Evolutionary conservation across 2,113 vertebrate species (phyloP).

Genomic region (Oriolus oriolus): DNA sequence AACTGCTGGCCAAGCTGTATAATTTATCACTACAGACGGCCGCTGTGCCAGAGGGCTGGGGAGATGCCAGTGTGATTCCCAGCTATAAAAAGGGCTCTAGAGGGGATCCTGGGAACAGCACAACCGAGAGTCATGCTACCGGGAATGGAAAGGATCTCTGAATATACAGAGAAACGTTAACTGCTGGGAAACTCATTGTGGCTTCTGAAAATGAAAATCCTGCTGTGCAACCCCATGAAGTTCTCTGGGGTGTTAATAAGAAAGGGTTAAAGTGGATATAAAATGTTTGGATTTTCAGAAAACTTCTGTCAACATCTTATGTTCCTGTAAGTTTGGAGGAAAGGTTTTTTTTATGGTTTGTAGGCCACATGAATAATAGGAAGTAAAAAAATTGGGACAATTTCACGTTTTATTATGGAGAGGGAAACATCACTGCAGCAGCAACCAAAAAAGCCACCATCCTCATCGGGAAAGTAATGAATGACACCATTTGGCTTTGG

Average conservation of each 20-base stretch:
- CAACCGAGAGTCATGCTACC: background rate
- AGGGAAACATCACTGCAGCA: background rate
- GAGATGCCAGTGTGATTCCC: background rate
- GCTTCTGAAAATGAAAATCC: background rate
- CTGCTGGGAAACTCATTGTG: background rate
- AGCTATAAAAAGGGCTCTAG: background rate
- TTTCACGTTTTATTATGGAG: background rate
- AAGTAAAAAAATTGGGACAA: background rate
- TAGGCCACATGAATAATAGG: background rate
- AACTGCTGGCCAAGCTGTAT: background rate
- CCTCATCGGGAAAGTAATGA: background rate
- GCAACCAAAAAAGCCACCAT: background rate
- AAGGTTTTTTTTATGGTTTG: background rate
- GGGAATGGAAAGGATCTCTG: background rate
- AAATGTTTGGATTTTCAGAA: background rate
- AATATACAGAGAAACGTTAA: background rate
- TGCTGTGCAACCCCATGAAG: background rate
- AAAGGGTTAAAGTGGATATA: background rate
- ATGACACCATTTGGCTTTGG: rapidly evolving
- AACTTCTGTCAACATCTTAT: background rate
- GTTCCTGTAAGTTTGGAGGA: background rate
- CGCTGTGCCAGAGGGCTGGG: background rate
- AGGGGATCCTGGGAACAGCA: background rate
- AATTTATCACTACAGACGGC: background rate
- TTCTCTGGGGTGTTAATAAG: background rate